A percentile compares a stretch with the other conserved stretches of the same genome.
Conservation (phyloP, 2,113 vertebrate species). For the Mesocricetus auratus region DNA sequence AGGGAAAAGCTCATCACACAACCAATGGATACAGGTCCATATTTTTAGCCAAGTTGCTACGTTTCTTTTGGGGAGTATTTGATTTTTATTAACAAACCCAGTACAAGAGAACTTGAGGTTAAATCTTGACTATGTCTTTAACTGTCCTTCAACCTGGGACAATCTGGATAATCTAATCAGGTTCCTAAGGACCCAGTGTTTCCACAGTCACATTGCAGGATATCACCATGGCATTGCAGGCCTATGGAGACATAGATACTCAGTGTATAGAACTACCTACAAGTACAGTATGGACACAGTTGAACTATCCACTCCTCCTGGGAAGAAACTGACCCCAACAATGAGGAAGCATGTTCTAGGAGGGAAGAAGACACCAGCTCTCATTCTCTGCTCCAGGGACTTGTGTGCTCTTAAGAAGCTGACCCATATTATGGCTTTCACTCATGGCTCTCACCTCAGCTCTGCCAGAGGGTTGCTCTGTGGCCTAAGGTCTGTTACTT, state of each 20-base stretch:
- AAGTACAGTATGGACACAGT: background rate
- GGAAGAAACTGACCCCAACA: background rate
- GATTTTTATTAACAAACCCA: background rate
- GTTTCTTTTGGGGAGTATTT: background rate
- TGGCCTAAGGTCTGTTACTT: background rate
- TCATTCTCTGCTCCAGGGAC: background rate
- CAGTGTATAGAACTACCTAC: background rate
- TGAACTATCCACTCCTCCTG: background rate
- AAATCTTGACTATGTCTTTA: background rate
- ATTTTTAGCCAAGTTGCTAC: background rate
- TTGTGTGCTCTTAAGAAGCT: background rate
- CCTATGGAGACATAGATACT: background rate
- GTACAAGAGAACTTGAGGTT: background rate
- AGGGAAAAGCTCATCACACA: background rate
- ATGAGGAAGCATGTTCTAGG: background rate
- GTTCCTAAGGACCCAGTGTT: background rate
- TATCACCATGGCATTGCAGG: background rate
- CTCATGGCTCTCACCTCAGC: background rate
- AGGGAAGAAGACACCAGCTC: background rate
- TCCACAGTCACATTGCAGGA: background rate
- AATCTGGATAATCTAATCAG: background rate
- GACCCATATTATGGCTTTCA: too few relatives aligned
- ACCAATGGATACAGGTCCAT: background rate
- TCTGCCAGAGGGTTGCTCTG: background rate
- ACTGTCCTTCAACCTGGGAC: background rate